A percentile compares a stretch with the other conserved stretches of the same genome.
Conservation (phyloP, 2,888 invertebrate species). For the Synergus umbraculus region DNA sequence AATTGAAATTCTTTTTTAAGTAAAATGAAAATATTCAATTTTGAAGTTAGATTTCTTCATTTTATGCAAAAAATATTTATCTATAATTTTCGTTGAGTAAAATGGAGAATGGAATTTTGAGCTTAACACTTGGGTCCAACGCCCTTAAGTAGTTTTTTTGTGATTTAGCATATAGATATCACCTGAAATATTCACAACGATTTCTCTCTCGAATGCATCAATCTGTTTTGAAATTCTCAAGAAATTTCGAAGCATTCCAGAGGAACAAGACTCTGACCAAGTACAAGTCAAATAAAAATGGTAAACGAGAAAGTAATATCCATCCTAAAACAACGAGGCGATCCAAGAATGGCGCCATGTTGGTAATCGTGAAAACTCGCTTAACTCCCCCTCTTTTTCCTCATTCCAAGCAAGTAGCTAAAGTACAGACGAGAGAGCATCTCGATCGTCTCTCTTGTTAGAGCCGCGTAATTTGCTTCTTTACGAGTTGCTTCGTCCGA, state of each 20-base stretch:
- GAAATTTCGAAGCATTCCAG: neutral
- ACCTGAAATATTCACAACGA: no score
- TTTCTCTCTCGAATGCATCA: neutral
- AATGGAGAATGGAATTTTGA: no score
- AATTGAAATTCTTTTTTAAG: no score
- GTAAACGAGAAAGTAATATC: conserved; percentile 2
- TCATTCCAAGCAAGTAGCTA: conserved; percentile 12
- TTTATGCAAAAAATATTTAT: no score
- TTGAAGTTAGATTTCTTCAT: no score
- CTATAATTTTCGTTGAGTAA: no score
- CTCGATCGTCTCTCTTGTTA: conserved; percentile 6
- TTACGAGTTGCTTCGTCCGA: conserved; percentile 25
- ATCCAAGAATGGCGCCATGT: conserved; percentile 22
- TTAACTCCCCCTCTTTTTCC: neutral
- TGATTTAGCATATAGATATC: no score
- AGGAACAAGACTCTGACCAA: neutral
- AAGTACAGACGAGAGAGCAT: conserved; percentile 14
- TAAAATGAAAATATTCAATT: no score
- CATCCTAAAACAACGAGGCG: neutral
- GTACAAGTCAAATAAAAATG: neutral
- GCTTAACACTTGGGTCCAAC: no score
- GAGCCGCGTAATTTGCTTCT: conserved; percentile 17
- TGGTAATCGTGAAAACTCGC: conserved; percentile 25
- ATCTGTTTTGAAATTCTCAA: neutral
- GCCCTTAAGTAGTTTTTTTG: no score